phyloP scores from a whole-genome alignment of 2,888 invertebrate species.

The Mycalesis mineus region DNA sequence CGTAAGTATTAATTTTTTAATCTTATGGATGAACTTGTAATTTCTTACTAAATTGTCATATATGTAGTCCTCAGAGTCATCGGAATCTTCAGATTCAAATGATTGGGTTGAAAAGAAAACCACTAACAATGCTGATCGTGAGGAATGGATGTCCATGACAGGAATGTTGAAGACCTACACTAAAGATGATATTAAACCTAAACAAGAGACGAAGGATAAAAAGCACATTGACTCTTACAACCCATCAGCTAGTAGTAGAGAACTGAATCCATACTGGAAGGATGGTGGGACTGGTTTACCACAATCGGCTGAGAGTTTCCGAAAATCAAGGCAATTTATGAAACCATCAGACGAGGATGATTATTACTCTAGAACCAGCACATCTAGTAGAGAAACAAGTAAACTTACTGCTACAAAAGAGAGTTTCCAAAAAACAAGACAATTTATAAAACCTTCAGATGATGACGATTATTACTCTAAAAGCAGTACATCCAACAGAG shows the following conservation, averaged over 20 bases:
- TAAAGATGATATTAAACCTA: constrained; percentile 66
- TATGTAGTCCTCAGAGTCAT: constrained; percentile 49
- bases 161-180: constrained; percentile 68
- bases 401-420: constrained; percentile 29
- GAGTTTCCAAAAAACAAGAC: constrained; percentile 52
- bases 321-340: constrained; percentile 54
- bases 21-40: background rate
- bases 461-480: constrained; percentile 49
- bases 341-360: constrained; percentile 59
- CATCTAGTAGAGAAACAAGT: constrained; percentile 24
- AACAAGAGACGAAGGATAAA: constrained; percentile 71
- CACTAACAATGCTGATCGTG: constrained; percentile 63
- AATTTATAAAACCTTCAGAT: constrained; percentile 61
- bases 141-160: constrained; percentile 89
- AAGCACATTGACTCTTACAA: constrained; percentile 79
- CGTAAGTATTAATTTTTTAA: constrained; percentile 39
- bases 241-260: constrained; percentile 84
- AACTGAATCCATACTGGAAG: constrained; percentile 96
- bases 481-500: constrained; percentile 27
- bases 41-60: constrained; percentile 1
- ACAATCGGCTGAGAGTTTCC: constrained; percentile 52
- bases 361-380: constrained; percentile 41
- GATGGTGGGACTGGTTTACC: constrained; percentile 92
- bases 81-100: constrained; percentile 57
- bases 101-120: constrained; percentile 80